Evolutionary conservation across 2,888 invertebrate species (phyloP), one percentile per base, ranked within the genome.

Genomic region (Thecocarcelia acutangulata): DNA sequence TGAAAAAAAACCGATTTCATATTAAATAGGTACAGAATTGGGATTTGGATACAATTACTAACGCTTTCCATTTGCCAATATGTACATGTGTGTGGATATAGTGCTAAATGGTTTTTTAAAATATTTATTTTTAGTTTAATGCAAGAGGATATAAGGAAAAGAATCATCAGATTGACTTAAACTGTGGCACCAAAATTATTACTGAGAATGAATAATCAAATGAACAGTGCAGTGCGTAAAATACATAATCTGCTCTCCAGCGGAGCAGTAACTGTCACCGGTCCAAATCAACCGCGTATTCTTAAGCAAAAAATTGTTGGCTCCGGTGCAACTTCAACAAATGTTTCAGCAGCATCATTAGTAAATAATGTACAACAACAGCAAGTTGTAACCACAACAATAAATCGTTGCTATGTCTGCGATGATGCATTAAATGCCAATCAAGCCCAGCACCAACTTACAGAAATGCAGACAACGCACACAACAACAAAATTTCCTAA

Each of bases 401-500:
- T 56, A 37, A 86, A 86, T 69, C 88, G 88, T 59, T 91, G 91
- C 82, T 91, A 91, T 83, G 89, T 91, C 21, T 91, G 91, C 85
- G 91, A 91, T 84, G 91, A 91, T 82, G 83, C 87, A n/a, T 75
- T 88, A 76, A 84, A 86, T 44, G 85, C 87, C 3, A 89, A 86
- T 73, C 88, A 88, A 70, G 87, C 87, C 21, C 88, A 89, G 72
- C 87, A 89, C 21, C 84, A 87, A 12, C 85, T 91, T 0, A 88
- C 90, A 48, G 91, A 91, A 42, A 88, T 90, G 85, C 85, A 86
- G 52, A 91, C 92, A 68, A 86, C 90, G 37, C 90, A 90, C 85
- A 90, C 91, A 12, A 88, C 90, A 64, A 91, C 91, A 64, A 91
- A 91, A 82, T 88, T 92, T 68, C 91, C 92, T 64, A 91, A 91